A percentile compares a stretch with the other conserved stretches of the same genome.
These are phyloP conservation scores for Sebastes iracundus DNA, from an alignment of 2,797 vertebrate genomes.

Conservation along the genomic window DNA sequence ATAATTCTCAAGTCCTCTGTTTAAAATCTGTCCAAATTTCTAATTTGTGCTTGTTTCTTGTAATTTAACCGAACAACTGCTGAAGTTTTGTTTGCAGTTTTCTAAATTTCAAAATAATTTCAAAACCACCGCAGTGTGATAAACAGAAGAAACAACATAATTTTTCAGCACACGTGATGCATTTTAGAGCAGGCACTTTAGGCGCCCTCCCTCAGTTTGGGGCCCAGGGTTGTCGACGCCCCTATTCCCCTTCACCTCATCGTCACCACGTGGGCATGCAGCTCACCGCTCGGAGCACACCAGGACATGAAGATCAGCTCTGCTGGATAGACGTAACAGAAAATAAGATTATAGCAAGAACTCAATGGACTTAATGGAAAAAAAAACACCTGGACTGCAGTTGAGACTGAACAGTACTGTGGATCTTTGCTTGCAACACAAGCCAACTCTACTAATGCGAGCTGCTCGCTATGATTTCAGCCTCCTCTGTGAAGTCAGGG, in stretches of 20 bases:
- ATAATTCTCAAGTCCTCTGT: not conserved
- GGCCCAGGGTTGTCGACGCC: not conserved
- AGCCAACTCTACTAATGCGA: not conserved
- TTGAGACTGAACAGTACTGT: conserved; percentile 1
- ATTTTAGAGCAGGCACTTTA: conserved; percentile 25
- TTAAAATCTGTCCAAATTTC: conserved; percentile 5
- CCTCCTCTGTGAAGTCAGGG: conserved; percentile 1
- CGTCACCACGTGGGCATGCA: not conserved
- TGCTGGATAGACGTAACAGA: conserved; percentile 14
- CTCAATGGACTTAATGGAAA: conserved; percentile 14
- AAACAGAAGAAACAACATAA: not conserved
- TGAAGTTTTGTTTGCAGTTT: conserved; percentile 1
- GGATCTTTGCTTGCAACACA: conserved; percentile 24
- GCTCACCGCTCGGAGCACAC: conserved; percentile 9
- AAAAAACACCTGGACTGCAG: conserved; percentile 20
- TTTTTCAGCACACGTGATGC: not conserved
- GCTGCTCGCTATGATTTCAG: not conserved
- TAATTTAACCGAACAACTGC: not conserved
- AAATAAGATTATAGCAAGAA: conserved; percentile 14
- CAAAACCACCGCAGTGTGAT: not conserved
- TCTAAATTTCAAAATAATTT: not conserved
- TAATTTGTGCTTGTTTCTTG: not conserved
- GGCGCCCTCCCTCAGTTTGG: conserved; percentile 3
- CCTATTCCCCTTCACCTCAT: not conserved
- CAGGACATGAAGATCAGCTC: conserved; percentile 16